Conservation (phyloP, 2,797 vertebrate species). For the Sciurus vulgaris region DNA sequence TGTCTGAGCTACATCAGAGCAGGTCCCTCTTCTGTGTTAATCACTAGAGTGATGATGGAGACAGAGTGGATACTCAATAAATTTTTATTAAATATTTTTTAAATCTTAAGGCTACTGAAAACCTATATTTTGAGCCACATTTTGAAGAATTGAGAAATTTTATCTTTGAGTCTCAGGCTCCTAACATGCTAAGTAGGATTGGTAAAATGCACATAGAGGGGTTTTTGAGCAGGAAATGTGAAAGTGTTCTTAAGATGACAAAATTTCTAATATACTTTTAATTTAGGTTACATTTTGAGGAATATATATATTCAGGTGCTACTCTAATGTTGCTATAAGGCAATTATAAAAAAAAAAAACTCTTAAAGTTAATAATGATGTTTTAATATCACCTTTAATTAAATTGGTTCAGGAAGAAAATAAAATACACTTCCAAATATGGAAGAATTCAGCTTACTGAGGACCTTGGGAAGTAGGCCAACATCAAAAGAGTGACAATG, state of each 20-base stretch:
- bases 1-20: neutral
- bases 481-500: neutral
- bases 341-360: slow-evolving; percentile 4
- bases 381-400: neutral
- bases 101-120: neutral
- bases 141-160: neutral
- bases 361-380: neutral
- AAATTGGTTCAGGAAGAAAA: neutral
- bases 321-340: neutral
- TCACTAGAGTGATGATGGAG: neutral
- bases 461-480: neutral
- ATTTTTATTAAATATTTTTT: neutral
- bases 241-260: slow-evolving; percentile 26
- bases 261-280: neutral
- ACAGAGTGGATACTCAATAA: neutral
- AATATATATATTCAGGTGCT: neutral
- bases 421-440: neutral
- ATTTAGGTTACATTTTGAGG: slow-evolving; percentile 23
- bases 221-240: neutral
- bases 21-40: neutral
- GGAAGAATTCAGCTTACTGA: neutral
- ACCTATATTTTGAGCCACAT: neutral
- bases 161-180: neutral
- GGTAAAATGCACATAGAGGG: neutral
- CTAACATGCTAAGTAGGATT: neutral